A percentile compares a stretch with the other conserved stretches of the same genome.
phyloP scores from a whole-genome alignment of 2,797 vertebrate genomes.

The Champsocephalus gunnari region DNA sequence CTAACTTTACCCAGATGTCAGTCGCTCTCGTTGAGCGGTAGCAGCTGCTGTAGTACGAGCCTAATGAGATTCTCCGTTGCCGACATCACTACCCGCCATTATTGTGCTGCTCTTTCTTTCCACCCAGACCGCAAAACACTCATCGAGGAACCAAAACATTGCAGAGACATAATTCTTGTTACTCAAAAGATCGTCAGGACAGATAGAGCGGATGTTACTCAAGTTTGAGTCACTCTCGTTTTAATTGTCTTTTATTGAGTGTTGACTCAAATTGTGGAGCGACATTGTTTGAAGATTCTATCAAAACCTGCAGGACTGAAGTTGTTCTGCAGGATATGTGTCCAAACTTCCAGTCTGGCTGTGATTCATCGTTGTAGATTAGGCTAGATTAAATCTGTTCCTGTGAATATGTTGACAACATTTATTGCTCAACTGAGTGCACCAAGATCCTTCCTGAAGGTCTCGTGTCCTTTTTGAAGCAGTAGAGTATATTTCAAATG shows the following conservation, averaged over 20 bases:
- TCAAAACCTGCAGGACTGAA: constrained; percentile 36
- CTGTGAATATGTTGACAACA: constrained; percentile 47
- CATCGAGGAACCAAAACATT: constrained; percentile 38
- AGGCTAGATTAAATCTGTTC: constrained; percentile 23
- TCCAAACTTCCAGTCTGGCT: constrained; percentile 48
- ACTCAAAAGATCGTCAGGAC: constrained; percentile 28
- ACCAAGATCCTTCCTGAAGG: not conserved
- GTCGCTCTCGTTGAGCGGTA: constrained; percentile 71
- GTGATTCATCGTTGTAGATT: constrained; percentile 62
- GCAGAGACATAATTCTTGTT: constrained; percentile 31
- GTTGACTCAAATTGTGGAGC: constrained; percentile 15
- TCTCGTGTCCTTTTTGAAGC: not conserved
- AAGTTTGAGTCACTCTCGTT: constrained; percentile 52
- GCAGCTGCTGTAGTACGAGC: constrained; percentile 70
- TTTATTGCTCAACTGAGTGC: not conserved
- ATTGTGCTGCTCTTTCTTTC: constrained; percentile 54
- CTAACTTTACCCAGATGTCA: constrained; percentile 81
- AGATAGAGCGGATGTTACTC: constrained; percentile 36
- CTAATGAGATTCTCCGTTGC: constrained; percentile 74
- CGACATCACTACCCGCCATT: constrained; percentile 60
- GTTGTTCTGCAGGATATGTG: constrained; percentile 58
- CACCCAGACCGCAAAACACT: constrained; percentile 62
- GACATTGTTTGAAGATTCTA: constrained; percentile 30
- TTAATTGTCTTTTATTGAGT: constrained; percentile 24
- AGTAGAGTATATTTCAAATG: not conserved